Conservation (phyloP, 2,113 vertebrate genomes). For the Channa argus region DNA sequence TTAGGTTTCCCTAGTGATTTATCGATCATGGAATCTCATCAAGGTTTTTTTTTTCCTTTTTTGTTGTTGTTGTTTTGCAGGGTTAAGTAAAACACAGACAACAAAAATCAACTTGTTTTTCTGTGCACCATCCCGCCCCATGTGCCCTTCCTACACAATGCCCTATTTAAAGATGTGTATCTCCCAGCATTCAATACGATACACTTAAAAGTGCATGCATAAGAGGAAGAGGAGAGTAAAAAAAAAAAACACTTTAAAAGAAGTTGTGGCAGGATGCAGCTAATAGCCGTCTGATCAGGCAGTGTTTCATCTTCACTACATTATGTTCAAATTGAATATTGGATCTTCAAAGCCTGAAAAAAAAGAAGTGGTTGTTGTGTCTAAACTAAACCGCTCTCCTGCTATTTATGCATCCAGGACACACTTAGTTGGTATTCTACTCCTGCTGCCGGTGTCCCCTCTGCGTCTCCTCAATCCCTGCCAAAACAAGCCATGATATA, state of each 20-base stretch:
- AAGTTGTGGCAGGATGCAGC: slow-evolving; percentile 45
- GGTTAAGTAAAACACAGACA: slow-evolving; percentile 66
- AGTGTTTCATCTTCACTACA: slow-evolving; percentile 67
- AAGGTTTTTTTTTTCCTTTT: slow-evolving; percentile 21
- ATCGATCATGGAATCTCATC: slow-evolving; percentile 75
- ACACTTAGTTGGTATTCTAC: slow-evolving; percentile 57
- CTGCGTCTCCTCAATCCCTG: slow-evolving; percentile 43
- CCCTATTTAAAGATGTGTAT: slow-evolving; percentile 61
- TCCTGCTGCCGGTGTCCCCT: slow-evolving; percentile 13
- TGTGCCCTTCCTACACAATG: slow-evolving; percentile 26
- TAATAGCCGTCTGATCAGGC: slow-evolving; percentile 66
- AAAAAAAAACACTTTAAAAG: slow-evolving; percentile 39
- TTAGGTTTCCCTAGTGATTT: slow-evolving; percentile 50
- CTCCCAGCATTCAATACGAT: slow-evolving; percentile 52
- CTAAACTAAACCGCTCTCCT: slow-evolving; percentile 52
- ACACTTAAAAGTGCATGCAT: slow-evolving; percentile 58
- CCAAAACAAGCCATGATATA: slow-evolving; percentile 39
- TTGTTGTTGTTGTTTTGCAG: slow-evolving; percentile 18
- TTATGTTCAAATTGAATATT: slow-evolving; percentile 74
- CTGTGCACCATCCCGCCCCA: slow-evolving; percentile 34
- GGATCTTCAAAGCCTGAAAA: slow-evolving; percentile 53
- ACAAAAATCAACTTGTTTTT: slow-evolving; percentile 71
- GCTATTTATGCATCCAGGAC: slow-evolving; percentile 44
- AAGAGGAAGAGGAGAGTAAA: slow-evolving; percentile 24
- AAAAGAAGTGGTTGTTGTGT: slow-evolving; percentile 32